These are phyloP conservation scores for Pseudorhiza aurosa DNA, from an alignment of 30 jellyfish, hydroid and myxozoan species.

Conservation along the genomic window DNA sequence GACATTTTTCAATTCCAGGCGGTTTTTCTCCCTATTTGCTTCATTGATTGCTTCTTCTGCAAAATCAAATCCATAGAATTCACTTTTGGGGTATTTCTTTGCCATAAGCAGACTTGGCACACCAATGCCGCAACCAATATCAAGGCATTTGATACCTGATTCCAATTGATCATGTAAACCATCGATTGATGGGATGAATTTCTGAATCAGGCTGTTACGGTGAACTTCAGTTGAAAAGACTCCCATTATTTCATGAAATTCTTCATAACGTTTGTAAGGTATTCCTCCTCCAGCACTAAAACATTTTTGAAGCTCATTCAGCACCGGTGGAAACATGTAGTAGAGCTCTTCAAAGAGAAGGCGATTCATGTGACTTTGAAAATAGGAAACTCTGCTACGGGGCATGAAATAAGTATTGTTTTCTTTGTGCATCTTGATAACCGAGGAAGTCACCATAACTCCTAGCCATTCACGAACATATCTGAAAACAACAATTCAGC, in stretches of 20 bases:
- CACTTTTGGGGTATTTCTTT: slow-evolving; percentile 45
- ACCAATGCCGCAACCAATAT: slow-evolving; percentile 64
- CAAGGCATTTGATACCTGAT: slow-evolving; percentile 36
- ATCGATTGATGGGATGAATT: slow-evolving; percentile 29
- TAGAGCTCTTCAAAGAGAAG: slow-evolving; percentile 10
- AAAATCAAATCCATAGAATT: slow-evolving; percentile 58
- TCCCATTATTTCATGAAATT: slow-evolving; percentile 39
- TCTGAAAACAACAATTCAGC: slow-evolving; percentile 6
- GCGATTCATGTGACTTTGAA: background rate
- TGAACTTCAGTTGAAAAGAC: slow-evolving; percentile 37
- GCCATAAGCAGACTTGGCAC: slow-evolving; percentile 33
- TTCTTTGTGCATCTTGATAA: slow-evolving; percentile 27
- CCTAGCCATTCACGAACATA: slow-evolving; percentile 79
- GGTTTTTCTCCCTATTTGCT: slow-evolving; percentile 16
- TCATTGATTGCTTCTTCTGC: slow-evolving; percentile 18
- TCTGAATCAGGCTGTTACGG: slow-evolving; percentile 1
- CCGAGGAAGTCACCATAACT: slow-evolving; percentile 14
- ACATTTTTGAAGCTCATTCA: slow-evolving; percentile 21
- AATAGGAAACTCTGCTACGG: background rate
- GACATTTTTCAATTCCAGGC: slow-evolving; percentile 22
- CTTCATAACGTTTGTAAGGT: slow-evolving; percentile 30
- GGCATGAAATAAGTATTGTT: slow-evolving; percentile 38
- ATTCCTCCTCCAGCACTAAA: slow-evolving; percentile 64
- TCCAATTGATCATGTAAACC: slow-evolving; percentile 40
- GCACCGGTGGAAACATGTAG: slow-evolving; percentile 13